These are phyloP conservation scores for Leptura quadrifasciata DNA, from an alignment of 2,888 invertebrate species.

Conservation along the genomic window DNA sequence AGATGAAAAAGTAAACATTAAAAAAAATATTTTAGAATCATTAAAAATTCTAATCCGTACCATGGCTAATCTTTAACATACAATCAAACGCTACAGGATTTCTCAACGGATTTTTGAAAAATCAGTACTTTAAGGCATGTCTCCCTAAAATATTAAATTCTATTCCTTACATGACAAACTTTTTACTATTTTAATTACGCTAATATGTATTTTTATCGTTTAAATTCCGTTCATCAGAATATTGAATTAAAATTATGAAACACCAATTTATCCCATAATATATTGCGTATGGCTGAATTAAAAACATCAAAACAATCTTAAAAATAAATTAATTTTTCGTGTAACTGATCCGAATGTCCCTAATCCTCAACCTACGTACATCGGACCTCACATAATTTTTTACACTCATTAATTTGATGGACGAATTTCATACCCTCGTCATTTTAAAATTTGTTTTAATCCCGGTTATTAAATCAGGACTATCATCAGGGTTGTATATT, in stretches of 20 bases:
- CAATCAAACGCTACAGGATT: too few species aligned
- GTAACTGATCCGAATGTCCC: not conserved
- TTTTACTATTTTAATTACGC: too few species aligned
- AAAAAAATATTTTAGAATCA: too few species aligned
- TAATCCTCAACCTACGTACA: not conserved
- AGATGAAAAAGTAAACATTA: too few species aligned
- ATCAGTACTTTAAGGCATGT: too few species aligned
- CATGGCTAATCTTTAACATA: too few species aligned
- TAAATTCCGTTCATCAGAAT: too few species aligned
- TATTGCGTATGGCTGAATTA: not conserved
- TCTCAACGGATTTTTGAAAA: too few species aligned
- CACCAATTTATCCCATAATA: not conserved
- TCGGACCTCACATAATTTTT: not conserved
- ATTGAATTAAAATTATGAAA: not conserved
- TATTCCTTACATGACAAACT: too few species aligned
- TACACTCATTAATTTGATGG: not conserved
- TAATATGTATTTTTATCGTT: too few species aligned
- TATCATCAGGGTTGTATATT: not conserved
- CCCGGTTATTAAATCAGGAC: not conserved
- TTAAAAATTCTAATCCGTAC: too few species aligned
- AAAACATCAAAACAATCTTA: not conserved
- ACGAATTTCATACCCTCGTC: not conserved
- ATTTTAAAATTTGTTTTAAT: not conserved
- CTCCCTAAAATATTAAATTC: too few species aligned
- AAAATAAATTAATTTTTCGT: conserved; percentile 3